phyloP scores from a whole-genome alignment of 2,888 invertebrate species.

The Drosophila algonquin region DNA sequence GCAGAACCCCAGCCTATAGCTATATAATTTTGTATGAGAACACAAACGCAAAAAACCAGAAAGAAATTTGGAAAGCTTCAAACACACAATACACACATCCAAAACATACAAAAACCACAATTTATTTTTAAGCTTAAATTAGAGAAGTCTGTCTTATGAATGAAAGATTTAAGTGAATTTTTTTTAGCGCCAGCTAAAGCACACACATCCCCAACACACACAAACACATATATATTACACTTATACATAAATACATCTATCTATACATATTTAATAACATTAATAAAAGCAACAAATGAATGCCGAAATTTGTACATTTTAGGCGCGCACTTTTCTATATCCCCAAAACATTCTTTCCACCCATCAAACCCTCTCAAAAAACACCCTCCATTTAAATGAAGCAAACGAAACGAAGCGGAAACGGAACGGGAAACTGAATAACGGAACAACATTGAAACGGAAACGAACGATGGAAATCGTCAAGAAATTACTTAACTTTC shows the following conservation, averaged over 20 bases:
- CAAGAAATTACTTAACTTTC: constrained; percentile 58
- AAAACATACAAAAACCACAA: constrained; percentile 23
- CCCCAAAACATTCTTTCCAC: constrained; percentile 3
- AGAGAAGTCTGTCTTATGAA: constrained; percentile 62
- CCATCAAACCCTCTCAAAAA: neutral
- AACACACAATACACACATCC: constrained; percentile 10
- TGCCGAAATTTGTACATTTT: constrained; percentile 50
- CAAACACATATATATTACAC: constrained; percentile 37
- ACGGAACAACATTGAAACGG: constrained; percentile 16
- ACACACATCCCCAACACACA: constrained; percentile 20
- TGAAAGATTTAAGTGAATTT: constrained; percentile 61
- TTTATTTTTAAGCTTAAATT: constrained; percentile 59
- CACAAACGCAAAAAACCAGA: constrained; percentile 10
- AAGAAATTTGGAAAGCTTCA: constrained; percentile 26
- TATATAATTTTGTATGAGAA: constrained; percentile 36
- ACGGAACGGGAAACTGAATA: constrained; percentile 17
- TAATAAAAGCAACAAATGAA: constrained; percentile 62
- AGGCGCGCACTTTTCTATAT: constrained; percentile 56
- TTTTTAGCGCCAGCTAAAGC: constrained; percentile 62
- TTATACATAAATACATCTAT: constrained; percentile 49
- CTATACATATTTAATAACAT: constrained; percentile 62
- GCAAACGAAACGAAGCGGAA: constrained; percentile 25
- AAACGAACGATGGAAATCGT: constrained; percentile 18
- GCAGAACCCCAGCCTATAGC: neutral
- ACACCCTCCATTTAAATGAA: constrained; percentile 5